phyloP scores from a whole-genome alignment of 2,888 invertebrate species.

The Amphipoea oculea region DNA sequence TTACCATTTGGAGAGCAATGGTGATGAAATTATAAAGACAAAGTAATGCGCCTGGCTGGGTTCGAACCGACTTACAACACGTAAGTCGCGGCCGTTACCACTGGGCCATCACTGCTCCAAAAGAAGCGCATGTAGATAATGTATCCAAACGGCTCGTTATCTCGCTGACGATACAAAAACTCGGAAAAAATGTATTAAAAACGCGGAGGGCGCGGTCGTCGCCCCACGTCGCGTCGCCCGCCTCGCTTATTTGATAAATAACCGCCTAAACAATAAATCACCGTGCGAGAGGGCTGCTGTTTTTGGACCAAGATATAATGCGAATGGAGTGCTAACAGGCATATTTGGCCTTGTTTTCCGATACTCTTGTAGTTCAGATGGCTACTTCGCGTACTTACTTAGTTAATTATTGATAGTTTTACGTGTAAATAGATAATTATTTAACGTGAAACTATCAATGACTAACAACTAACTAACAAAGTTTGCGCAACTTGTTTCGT shows the following conservation, averaged over 20 bases:
- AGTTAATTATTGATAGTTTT: not conserved
- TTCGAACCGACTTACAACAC: not conserved
- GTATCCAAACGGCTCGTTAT: constrained; percentile 79
- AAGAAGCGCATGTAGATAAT: constrained; percentile 50
- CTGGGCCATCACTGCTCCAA: constrained; percentile 20
- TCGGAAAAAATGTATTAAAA: constrained; percentile 79
- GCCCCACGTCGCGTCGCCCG: constrained; percentile 66
- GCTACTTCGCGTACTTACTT: not conserved
- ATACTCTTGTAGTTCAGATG: not conserved
- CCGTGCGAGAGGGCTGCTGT: constrained; percentile 61
- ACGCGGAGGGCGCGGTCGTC: constrained; percentile 71
- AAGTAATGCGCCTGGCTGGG: not conserved
- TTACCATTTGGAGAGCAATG: too few relatives aligned
- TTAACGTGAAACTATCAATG: not conserved
- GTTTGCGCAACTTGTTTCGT: not conserved
- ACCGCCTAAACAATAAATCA: constrained; percentile 82
- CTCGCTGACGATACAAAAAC: constrained; percentile 82
- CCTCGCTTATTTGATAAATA: constrained; percentile 84
- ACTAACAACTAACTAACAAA: not conserved
- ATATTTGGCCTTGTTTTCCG: not conserved
- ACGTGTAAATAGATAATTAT: not conserved
- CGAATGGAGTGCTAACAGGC: constrained; percentile 40
- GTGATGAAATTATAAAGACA: too few relatives aligned
- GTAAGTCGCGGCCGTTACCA: not conserved
- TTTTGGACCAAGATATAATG: constrained; percentile 9